These are phyloP conservation scores for Dromas ardeola DNA, from an alignment of 2,113 vertebrate genomes.

Conservation along the genomic window DNA sequence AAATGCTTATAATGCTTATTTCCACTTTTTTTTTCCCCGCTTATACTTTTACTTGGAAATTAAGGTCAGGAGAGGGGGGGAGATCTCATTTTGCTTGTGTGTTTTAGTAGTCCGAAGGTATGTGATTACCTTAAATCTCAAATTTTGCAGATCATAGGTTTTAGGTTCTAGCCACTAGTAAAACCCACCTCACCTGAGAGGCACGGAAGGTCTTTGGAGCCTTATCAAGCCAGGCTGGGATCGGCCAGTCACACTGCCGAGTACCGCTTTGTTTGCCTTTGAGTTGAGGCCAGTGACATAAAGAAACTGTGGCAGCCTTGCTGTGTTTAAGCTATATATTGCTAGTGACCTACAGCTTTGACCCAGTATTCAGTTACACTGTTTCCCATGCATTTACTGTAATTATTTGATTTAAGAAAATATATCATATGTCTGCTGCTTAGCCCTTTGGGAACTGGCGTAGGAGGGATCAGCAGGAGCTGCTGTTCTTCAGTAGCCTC, in stretches of 20 bases:
- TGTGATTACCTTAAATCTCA: neutral
- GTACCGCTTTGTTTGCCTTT: neutral
- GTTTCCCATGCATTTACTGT: constrained; percentile 62
- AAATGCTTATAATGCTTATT: neutral
- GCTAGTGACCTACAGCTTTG: constrained; percentile 48
- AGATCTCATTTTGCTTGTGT: neutral
- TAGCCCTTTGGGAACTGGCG: constrained; percentile 17
- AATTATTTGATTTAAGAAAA: constrained; percentile 60
- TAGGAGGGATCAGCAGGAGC: constrained; percentile 50
- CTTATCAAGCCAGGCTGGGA: neutral
- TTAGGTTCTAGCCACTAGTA: neutral
- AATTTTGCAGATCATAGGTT: neutral
- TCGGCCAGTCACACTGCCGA: accelerated
- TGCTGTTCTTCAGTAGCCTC: constrained; percentile 42
- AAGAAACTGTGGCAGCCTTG: constrained; percentile 7
- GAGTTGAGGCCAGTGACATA: neutral
- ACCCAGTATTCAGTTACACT: constrained; percentile 34
- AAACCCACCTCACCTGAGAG: neutral
- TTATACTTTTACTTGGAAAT: neutral
- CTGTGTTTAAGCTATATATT: constrained; percentile 33
- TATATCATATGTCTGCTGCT: constrained; percentile 44
- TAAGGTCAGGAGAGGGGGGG: neutral
- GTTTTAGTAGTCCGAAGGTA: neutral
- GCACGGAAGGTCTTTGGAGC: neutral
- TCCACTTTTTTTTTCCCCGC: neutral